These are phyloP conservation scores for Drosophila quinaria DNA, from an alignment of 2,888 invertebrate genomes.

Conservation along the genomic window DNA sequence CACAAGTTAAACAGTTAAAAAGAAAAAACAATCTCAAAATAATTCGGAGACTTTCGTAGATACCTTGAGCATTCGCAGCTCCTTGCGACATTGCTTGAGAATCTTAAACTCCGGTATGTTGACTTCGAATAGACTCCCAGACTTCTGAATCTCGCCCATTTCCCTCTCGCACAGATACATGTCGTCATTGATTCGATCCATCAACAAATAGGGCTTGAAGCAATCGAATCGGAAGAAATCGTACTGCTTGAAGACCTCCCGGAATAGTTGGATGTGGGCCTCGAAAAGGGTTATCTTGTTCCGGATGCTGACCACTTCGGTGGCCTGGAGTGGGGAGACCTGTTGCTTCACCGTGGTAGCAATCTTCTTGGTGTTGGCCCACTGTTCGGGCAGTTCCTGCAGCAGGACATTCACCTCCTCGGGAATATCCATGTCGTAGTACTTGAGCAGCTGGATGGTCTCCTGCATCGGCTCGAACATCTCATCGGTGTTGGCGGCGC, in stretches of 20 bases:
- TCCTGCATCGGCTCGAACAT: conserved; percentile 98
- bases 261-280: conserved; percentile 91
- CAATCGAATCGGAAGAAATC: conserved; percentile 92
- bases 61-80: conserved; percentile 94
- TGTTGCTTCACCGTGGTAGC: conserved; percentile 96
- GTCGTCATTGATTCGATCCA: conserved; percentile 92
- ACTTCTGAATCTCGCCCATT: conserved; percentile 94
- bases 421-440: conserved; percentile 98
- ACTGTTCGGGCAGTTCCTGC: conserved; percentile 97
- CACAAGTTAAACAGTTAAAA: conserved; percentile 33
- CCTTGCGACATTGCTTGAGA: conserved; percentile 95
- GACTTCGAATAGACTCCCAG: conserved; percentile 97
- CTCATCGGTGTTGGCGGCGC: conserved; percentile 94
- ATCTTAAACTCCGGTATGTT: conserved; percentile 97
- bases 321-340: conserved; percentile 97
- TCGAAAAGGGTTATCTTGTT: conserved; percentile 95
- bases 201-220: conserved; percentile 90
- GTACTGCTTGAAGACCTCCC: conserved; percentile 94
- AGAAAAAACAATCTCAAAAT: not conserved
- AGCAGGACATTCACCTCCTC: conserved; percentile 97
- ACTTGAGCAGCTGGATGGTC: conserved; percentile 96
- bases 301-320: conserved; percentile 96
- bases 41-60: conserved; percentile 14
- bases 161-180: conserved; percentile 93
- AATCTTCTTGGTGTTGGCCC: conserved; percentile 97